These are phyloP conservation scores for human DNA, from an alignment of 2,113 vertebrate species.

Conservation along the genomic window DNA sequence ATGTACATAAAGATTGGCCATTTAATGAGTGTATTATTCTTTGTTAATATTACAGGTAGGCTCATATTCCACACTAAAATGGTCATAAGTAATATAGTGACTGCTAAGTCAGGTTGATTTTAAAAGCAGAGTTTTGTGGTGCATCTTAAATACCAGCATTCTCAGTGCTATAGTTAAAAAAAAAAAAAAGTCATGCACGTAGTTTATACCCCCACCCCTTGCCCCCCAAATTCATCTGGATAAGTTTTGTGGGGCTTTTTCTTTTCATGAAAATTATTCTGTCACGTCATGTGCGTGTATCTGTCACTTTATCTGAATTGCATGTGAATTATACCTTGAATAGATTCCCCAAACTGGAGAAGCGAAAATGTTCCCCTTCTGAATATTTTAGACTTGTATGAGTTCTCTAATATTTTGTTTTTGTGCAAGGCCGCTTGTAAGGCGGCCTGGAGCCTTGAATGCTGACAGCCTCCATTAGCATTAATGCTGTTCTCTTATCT, in stretches of 20 bases:
- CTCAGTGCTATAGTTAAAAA: background rate
- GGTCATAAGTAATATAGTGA: conserved; percentile 57
- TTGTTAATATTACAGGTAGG: conserved; percentile 21
- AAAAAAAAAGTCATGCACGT: background rate
- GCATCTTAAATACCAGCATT: background rate
- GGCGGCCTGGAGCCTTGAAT: conserved; percentile 50
- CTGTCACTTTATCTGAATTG: background rate
- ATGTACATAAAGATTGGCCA: background rate
- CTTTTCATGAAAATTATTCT: background rate
- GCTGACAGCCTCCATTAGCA: conserved; percentile 84
- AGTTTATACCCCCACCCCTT: accelerated
- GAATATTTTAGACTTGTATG: conserved; percentile 58
- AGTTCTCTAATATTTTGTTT: conserved; percentile 65
- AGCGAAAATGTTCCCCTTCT: background rate
- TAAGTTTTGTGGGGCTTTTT: background rate
- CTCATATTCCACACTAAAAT: conserved; percentile 9
- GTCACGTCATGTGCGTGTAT: background rate
- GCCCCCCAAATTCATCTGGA: background rate
- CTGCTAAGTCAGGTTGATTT: conserved; percentile 20
- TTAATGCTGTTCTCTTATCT: conserved; percentile 77
- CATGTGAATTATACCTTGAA: conserved; percentile 52
- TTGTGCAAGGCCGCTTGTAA: conserved; percentile 47
- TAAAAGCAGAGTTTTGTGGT: conserved; percentile 38
- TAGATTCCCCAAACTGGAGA: background rate
- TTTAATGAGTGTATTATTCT: conserved; percentile 47